Conservation (phyloP, 2,113 vertebrate species). For the Mandrillus leucophaeus region DNA sequence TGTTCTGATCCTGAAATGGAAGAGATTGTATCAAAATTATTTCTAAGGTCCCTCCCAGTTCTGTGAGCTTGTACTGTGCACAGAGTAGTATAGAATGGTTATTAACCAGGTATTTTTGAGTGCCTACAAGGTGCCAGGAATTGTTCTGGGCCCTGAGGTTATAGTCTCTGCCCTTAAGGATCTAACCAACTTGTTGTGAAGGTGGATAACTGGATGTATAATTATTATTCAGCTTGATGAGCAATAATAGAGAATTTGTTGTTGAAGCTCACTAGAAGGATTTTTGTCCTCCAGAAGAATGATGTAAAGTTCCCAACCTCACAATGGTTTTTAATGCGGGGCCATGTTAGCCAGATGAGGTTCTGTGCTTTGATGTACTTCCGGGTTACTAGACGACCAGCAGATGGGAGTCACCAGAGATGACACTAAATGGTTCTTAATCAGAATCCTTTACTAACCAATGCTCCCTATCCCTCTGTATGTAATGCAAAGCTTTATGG, state of each 20-base stretch:
- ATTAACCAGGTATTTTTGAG: neutral
- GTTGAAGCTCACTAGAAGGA: neutral
- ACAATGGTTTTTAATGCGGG: neutral
- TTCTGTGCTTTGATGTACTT: neutral
- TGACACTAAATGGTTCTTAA: neutral
- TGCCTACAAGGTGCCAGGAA: neutral
- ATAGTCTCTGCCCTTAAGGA: neutral
- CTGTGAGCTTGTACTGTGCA: neutral
- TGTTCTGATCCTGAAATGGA: neutral
- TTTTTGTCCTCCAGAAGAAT: neutral
- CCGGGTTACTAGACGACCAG: neutral
- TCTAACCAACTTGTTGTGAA: neutral
- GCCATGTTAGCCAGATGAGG: neutral
- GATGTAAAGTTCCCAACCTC: neutral
- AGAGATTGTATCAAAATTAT: neutral
- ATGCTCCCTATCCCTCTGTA: neutral
- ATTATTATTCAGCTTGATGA: neutral
- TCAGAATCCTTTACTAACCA: neutral
- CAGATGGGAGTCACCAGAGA: neutral
- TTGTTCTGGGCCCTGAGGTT: neutral
- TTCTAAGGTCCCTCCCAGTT: neutral
- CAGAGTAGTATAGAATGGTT: neutral
- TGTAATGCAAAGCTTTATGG: neutral
- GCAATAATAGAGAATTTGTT: neutral
- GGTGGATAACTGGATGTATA: neutral